Evolutionary conservation across 2,113 vertebrate species (phyloP), one percentile per base, ranked within the genome.

Genomic region (Peromyscus polionotus): DNA sequence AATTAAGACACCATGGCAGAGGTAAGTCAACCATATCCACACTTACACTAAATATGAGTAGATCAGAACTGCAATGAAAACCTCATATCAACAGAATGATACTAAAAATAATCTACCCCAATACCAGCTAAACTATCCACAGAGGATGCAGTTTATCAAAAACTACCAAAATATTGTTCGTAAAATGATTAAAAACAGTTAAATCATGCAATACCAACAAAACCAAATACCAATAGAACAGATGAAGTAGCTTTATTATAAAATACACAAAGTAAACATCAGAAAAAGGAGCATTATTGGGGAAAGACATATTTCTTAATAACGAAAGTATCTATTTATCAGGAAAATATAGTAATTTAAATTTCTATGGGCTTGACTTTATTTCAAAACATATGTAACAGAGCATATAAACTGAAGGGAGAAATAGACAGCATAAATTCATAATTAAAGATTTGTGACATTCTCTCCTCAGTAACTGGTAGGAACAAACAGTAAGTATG

Each of bases 1-100:
- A 96, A 88, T n/a, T 67, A 93, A 36, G 83, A 26, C 48, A 91
- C 1, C 79, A 61, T 85, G 88, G 20, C 42, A 91, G 65, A 89
- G 36, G 10, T 95, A 80, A 91, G 19, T 88, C 31, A 88, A 45
- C 14, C 54, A 81, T 28, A 87, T 63, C 28, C 90, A 87, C 76
- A 90, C 73, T 81, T 94, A 87, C 42, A 84, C 67, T 93, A 88
- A 94, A 84, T 61, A 67, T 80, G 68, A 93, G 68, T 80, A 51
- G 77, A 4, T 83, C n/a, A 63, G 24, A 24, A 80, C 11, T 39
- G 48, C 28, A 91, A 48, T 95, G 51, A 85, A 85, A 80, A 14
- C 45, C 90, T 88, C 61, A 90, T 10, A 93, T 24, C 42, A 31
- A 39, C 19, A 91, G 92, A 79, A 91, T 63, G 0, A 65, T 77